A percentile compares a stretch with the other conserved stretches of the same genome.
These are phyloP conservation scores for Podarcis cretensis DNA, from an alignment of 2,113 vertebrate species.

Conservation along the genomic window DNA sequence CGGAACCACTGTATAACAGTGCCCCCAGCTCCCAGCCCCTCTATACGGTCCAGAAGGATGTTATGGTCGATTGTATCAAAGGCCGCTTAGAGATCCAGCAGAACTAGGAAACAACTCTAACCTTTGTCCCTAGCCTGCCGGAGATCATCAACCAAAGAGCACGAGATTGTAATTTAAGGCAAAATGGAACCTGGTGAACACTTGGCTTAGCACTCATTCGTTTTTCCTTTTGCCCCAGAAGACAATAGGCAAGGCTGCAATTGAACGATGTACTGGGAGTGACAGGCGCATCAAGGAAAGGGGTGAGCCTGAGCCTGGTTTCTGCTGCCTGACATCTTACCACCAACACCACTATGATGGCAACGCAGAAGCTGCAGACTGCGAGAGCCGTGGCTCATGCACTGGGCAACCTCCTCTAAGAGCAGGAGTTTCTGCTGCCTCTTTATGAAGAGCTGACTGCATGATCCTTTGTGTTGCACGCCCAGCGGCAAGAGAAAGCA, in stretches of 20 bases:
- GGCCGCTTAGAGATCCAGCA: no score
- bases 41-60: no score
- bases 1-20: no score
- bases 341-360: neutral
- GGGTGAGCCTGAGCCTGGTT: neutral
- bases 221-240: neutral
- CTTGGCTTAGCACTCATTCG: neutral
- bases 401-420: neutral
- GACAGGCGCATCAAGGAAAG: neutral
- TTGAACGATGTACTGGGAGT: neutral
- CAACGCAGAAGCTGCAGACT: neutral
- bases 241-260: neutral
- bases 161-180: neutral
- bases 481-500: neutral
- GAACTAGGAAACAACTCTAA: no score
- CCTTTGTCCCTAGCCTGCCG: no score
- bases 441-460: neutral
- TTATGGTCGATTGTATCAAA: no score
- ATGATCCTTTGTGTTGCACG: neutral
- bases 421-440: neutral
- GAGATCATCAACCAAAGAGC: no score
- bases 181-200: neutral
- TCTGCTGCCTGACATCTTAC: neutral
- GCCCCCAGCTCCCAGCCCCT: no score
- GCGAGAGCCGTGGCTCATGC: neutral